phyloP scores from a whole-genome alignment of 2,797 vertebrate species.

The Poecilia velifera region DNA sequence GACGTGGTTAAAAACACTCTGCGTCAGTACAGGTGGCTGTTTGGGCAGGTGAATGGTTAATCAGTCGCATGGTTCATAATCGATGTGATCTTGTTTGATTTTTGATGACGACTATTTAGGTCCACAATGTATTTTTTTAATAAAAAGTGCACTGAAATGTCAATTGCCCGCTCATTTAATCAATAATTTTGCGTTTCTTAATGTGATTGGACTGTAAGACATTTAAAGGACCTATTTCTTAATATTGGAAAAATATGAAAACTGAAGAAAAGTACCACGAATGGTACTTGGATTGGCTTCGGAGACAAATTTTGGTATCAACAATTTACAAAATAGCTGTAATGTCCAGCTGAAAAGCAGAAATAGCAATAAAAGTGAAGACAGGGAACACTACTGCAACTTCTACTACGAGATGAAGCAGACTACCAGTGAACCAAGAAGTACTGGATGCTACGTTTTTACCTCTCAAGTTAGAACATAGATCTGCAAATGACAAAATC shows the following conservation, averaged over 20 bases:
- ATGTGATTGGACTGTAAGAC: neutral
- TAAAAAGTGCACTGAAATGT: neutral
- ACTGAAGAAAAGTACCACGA: too few species aligned
- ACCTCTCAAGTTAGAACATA: neutral
- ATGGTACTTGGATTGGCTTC: too few species aligned
- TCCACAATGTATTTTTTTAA: neutral
- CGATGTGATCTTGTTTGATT: neutral
- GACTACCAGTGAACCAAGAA: neutral
- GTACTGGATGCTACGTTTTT: neutral
- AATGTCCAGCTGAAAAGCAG: neutral
- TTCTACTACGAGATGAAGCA: neutral
- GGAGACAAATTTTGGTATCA: too few species aligned
- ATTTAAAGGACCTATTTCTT: neutral
- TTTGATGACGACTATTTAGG: neutral
- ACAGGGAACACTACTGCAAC: neutral
- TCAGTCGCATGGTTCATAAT: neutral
- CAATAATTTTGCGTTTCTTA: neutral
- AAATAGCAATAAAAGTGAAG: neutral
- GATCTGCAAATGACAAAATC: neutral
- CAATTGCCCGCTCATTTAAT: neutral
- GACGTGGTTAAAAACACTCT: slow-evolving; percentile 25
- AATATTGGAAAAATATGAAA: neutral
- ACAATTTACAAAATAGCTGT: too few species aligned
- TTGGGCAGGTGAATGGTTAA: slow-evolving; percentile 3
- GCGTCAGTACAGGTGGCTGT: slow-evolving; percentile 8